Evolutionary conservation across 2,888 invertebrate species (phyloP).

Genomic region (Coenonympha glycerion): DNA sequence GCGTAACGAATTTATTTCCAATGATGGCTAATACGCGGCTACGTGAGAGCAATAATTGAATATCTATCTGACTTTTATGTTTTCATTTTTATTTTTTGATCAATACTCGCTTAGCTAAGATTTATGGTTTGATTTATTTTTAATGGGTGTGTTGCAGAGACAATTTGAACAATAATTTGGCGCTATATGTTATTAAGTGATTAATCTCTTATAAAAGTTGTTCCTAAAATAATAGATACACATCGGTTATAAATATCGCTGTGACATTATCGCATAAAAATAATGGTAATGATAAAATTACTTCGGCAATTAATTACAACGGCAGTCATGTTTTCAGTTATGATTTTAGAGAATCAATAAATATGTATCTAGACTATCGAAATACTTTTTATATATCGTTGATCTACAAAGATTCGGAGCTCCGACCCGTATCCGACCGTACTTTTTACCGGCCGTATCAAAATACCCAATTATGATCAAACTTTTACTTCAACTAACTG

Average conservation of each 20-base stretch:
- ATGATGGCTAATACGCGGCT: slow-evolving; percentile 13
- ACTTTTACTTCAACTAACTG: no score
- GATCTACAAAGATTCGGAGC: no score
- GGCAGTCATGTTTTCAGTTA: no score
- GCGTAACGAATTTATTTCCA: slow-evolving; percentile 21
- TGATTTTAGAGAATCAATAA: no score
- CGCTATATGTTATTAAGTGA: not conserved
- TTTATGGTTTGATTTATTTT: slow-evolving; percentile 15
- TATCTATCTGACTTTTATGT: slow-evolving; percentile 7
- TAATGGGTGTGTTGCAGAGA: slow-evolving; percentile 11
- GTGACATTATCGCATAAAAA: not conserved
- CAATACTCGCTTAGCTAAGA: slow-evolving; percentile 3
- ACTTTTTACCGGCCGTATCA: no score
- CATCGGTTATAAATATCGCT: not conserved
- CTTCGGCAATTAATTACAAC: no score
- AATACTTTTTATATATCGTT: no score
- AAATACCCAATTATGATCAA: no score
- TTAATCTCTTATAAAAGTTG: slow-evolving; percentile 1
- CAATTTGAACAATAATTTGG: not conserved
- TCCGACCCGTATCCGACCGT: no score
- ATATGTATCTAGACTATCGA: no score
- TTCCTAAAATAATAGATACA: not conserved
- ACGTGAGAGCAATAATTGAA: not conserved
- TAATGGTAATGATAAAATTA: not conserved
- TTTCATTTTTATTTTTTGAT: slow-evolving; percentile 14